Evolutionary conservation across 2,113 vertebrate genomes (phyloP).

Genomic region (Propithecus coquereli): DNA sequence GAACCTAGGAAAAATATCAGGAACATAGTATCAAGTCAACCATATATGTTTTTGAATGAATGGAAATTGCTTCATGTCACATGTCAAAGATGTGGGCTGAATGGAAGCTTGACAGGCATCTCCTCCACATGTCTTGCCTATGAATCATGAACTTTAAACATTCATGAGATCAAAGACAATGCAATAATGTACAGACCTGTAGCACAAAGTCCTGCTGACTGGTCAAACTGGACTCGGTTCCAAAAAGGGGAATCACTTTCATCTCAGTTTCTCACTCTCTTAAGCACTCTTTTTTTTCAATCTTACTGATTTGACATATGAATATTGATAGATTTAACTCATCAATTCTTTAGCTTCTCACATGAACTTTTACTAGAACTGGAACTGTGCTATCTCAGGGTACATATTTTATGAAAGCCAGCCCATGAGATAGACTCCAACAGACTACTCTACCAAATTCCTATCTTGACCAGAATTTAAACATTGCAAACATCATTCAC

Average conservation of each 20-base stretch:
- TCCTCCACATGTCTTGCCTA: background rate
- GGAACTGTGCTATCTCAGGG: background rate
- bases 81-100: background rate
- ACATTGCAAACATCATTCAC: background rate
- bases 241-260: background rate
- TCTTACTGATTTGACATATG: background rate
- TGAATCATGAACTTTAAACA: background rate
- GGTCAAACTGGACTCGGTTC: background rate
- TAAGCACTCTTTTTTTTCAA: background rate
- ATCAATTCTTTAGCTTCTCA: background rate
- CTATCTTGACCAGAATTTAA: background rate
- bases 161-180: background rate
- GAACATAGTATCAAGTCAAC: background rate
- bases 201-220: background rate
- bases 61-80: background rate
- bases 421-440: fast-evolving
- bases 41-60: background rate
- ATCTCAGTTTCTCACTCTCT: background rate
- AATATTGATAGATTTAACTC: background rate
- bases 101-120: background rate
- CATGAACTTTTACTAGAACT: background rate
- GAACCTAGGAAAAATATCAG: background rate
- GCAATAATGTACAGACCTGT: background rate
- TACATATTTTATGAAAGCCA: background rate
- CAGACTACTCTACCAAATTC: background rate